Evolutionary conservation across 2,888 invertebrate genomes (phyloP).

Genomic region (Ferrisia virgata): DNA sequence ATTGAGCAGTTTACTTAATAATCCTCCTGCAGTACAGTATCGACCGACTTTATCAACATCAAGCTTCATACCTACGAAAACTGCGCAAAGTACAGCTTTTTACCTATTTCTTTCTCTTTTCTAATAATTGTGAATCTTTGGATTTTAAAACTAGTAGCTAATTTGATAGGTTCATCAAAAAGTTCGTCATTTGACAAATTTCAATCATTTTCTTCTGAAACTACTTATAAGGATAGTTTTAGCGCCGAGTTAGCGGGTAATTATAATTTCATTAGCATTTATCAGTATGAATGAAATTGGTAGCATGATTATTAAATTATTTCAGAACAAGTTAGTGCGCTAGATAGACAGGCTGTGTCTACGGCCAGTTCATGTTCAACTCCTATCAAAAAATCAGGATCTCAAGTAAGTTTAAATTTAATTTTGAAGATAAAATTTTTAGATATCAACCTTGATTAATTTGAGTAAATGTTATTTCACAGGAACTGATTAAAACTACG

Average conservation of each 20-base stretch:
- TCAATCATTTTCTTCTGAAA: not conserved
- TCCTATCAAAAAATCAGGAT: not conserved
- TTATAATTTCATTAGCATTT: not conserved
- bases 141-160: not conserved
- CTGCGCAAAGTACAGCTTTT: not conserved
- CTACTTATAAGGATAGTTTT: not conserved
- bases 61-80: conserved; percentile 29
- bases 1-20: conserved; percentile 32
- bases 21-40: conserved; percentile 30
- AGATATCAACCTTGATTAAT: not conserved
- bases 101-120: not conserved
- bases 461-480: not conserved
- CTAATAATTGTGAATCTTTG: not conserved
- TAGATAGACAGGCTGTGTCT: not conserved
- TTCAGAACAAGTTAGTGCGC: not conserved
- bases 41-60: conserved; percentile 38
- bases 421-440: not conserved
- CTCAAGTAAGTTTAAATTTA: not conserved
- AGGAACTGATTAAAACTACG: not conserved
- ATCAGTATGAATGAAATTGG: not conserved
- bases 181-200: not conserved
- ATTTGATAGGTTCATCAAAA: not conserved
- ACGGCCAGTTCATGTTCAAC: not conserved
- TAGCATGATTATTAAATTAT: not conserved
- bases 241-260: not conserved